Evolutionary conservation across 2,797 vertebrate genomes (phyloP).

Genomic region (Cynopterus sphinx): DNA sequence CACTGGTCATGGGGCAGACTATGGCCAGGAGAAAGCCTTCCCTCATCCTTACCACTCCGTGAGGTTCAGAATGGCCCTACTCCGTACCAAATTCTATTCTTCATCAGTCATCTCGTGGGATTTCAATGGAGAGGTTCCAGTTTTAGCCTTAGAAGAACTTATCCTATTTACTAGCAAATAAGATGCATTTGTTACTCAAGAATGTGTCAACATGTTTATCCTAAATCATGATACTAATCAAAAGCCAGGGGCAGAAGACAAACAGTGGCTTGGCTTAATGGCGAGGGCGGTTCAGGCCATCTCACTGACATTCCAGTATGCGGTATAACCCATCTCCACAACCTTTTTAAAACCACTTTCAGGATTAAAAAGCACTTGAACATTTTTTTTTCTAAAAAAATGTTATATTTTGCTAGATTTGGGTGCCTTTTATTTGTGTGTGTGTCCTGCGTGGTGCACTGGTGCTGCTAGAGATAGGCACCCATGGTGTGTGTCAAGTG

Average conservation of each 20-base stretch:
- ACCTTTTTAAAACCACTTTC: not conserved
- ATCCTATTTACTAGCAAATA: not conserved
- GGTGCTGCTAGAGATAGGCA: not conserved
- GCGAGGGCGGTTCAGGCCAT: not conserved
- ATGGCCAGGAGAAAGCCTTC: not conserved
- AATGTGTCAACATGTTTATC: no score
- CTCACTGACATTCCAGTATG: not conserved
- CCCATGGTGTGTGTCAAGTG: accelerated
- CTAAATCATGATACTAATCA: accelerated
- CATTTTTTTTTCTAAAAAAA: not conserved
- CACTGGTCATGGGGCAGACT: accelerated
- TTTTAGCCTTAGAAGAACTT: not conserved
- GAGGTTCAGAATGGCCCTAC: accelerated
- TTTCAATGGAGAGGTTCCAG: not conserved
- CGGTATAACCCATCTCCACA: accelerated
- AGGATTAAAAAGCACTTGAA: not conserved
- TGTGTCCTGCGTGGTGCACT: not conserved
- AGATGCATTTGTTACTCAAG: accelerated
- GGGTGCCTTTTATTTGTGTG: accelerated
- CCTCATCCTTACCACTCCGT: accelerated
- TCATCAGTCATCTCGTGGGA: accelerated
- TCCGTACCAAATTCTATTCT: no score
- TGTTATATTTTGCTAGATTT: not conserved
- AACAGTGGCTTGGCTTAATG: not conserved
- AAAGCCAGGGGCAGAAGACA: not conserved